A percentile compares a stretch with the other conserved stretches of the same genome.
Evolutionary conservation across 2,113 vertebrate genomes (phyloP).

Genomic region (Sinocyclocheilus anophthalmus): DNA sequence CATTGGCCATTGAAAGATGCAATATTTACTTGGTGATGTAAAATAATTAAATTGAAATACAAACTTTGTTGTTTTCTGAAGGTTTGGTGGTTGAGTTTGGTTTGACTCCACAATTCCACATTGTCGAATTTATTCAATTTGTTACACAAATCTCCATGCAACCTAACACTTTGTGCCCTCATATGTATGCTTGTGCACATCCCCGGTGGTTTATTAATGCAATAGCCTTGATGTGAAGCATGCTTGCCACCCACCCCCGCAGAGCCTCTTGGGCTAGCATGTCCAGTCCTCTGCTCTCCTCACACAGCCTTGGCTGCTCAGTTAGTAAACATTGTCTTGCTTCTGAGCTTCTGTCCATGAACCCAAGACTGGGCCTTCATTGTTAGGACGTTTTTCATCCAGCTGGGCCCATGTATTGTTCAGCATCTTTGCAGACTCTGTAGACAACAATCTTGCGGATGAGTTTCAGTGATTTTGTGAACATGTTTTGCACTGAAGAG

Average conservation of each 20-base stretch:
- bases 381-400: background rate
- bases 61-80: background rate
- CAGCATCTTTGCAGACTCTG: background rate
- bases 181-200: constrained; percentile 43
- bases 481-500: background rate
- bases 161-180: constrained; percentile 8
- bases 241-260: constrained; percentile 3
- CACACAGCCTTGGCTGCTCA: constrained; percentile 22
- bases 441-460: background rate
- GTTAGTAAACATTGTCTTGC: background rate
- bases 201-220: constrained; percentile 4
- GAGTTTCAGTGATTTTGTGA: background rate
- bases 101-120: constrained; percentile 13
- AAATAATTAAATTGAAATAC: background rate
- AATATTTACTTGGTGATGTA: too few species aligned
- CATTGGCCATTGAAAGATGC: too few species aligned
- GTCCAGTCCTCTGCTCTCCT: background rate
- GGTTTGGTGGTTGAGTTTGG: background rate
- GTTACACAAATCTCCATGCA: constrained; percentile 11
- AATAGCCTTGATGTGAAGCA: constrained; percentile 34
- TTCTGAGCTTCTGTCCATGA: constrained; percentile 21
- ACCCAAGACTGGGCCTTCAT: background rate
- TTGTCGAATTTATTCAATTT: constrained; percentile 11
- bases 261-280: background rate
- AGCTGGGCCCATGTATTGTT: constrained; percentile 2